Base-by-base conservation (phyloP, 2,888 invertebrate species). In the Melikaiella ostensackeni region DNA sequence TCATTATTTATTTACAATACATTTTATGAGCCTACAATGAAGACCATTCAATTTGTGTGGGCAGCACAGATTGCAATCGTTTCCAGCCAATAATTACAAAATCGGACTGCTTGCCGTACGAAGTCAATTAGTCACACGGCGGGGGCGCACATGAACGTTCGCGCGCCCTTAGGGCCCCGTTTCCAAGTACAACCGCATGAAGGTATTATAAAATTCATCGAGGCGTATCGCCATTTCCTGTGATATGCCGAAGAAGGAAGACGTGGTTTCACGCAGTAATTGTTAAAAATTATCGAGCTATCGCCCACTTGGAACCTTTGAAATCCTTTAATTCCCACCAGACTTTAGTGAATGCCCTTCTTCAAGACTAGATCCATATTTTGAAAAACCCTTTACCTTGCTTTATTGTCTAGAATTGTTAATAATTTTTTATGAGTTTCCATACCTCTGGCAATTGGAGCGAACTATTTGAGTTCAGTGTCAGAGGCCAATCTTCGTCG, bases 61-160 rank as follows among this genome's bases (percentile, higher is more conserved):
- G 70, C 76, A 64, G 76, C 73, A 61, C 59, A 80, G 86, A 84
- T 86, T 81, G 81, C 80, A 83, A 88, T 87, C 83, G 83, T 79
- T 82, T 78, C 77, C 81, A 78, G 78, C 82, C 84, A 86, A 88
- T 87, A 88, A 88, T 88, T 86, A 86, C 84, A 84, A 81, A 85
- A 86, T 86, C 85, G 80, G 80, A 82, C 82, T 77, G 75, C 73
- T 76, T 81, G 81, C 79, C 81, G 83, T 83, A 84, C 83, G 82
- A 82, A 84, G 83, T 82, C 87, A 87, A 88, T 88, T 86, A 88
- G 87, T 87, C 86, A 86, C 86, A 84, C 87, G 83, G 82, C 87
- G 86, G 87, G 86, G 84, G 70, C 70, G 70, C 70, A 70, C 70
- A 70, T 46, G 50, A 70, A 50, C 76, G 81, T 80, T 77, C 79